Evolutionary conservation across 2,888 invertebrate genomes (phyloP).

Genomic region (Hofmannophila pseudospretella): DNA sequence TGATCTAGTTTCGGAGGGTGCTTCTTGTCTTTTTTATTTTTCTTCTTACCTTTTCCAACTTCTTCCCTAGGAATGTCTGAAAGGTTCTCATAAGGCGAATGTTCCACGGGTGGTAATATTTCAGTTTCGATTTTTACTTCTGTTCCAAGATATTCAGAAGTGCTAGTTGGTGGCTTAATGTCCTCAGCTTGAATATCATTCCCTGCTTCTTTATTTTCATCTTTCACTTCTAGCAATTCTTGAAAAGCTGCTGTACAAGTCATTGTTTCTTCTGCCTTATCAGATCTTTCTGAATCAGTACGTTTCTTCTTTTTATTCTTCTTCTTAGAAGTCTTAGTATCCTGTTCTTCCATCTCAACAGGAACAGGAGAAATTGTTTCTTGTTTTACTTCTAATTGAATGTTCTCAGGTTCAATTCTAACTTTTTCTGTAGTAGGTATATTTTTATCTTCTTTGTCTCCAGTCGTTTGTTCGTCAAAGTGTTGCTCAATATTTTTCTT

Average conservation of each 20-base stretch:
- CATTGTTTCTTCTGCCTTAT: slow-evolving; percentile 39
- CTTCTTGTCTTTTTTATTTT: slow-evolving; percentile 35
- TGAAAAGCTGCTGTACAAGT: slow-evolving; percentile 52
- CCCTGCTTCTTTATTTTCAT: slow-evolving; percentile 13
- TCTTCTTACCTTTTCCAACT: slow-evolving; percentile 24
- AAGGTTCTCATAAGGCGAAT: no score
- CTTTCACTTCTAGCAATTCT: slow-evolving; percentile 32
- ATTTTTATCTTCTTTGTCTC: slow-evolving; percentile 9
- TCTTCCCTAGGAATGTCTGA: slow-evolving; percentile 6
- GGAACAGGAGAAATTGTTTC: slow-evolving; percentile 7
- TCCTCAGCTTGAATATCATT: no score
- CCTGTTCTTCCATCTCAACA: slow-evolving; percentile 24
- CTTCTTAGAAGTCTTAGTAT: slow-evolving; percentile 39
- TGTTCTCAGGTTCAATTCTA: slow-evolving; percentile 8
- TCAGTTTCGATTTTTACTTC: no score
- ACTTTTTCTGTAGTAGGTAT: slow-evolving; percentile 4
- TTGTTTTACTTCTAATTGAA: slow-evolving; percentile 11
- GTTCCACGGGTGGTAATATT: neutral
- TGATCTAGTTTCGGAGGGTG: slow-evolving; percentile 14
- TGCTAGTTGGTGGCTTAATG: no score
- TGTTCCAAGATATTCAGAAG: no score
- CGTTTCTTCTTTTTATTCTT: slow-evolving; percentile 65
- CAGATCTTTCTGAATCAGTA: slow-evolving; percentile 55
- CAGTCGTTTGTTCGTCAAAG: slow-evolving; percentile 2
- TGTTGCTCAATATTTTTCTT: slow-evolving; percentile 30